A percentile compares a stretch with the other conserved stretches of the same genome.
Conservation (phyloP, 2,888 invertebrate genomes). For the Silvanus unidentatus region DNA sequence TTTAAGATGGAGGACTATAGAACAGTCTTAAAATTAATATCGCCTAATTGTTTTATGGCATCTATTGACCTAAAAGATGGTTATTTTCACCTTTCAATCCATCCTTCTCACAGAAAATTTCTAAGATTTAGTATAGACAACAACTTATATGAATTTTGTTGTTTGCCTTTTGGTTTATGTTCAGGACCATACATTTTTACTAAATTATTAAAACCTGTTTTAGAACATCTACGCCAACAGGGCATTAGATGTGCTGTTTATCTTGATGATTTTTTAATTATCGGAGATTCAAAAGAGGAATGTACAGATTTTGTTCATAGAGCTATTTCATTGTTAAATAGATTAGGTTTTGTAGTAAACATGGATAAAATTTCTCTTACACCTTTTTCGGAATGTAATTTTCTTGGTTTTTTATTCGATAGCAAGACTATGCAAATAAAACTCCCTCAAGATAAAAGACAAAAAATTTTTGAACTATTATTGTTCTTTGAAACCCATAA, state of each 20-base stretch:
- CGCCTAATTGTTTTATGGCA: slow-evolving; percentile 3
- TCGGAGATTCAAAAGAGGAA: slow-evolving; percentile 6
- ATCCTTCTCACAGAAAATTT: slow-evolving; percentile 6
- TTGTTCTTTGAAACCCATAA: not conserved
- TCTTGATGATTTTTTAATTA: slow-evolving; percentile 10
- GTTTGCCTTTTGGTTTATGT: slow-evolving; percentile 13
- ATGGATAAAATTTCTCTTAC: slow-evolving; percentile 16
- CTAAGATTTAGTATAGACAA: slow-evolving; percentile 11
- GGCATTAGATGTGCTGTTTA: slow-evolving; percentile 8
- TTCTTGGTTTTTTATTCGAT: slow-evolving; percentile 20
- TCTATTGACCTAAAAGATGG: slow-evolving; percentile 14
- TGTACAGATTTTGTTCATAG: slow-evolving; percentile 1
- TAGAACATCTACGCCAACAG: slow-evolving; percentile 4
- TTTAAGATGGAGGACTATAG: slow-evolving; percentile 25
- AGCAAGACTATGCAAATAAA: slow-evolving; percentile 4
- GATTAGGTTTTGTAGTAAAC: slow-evolving; percentile 21
- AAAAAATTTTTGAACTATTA: slow-evolving; percentile 2
- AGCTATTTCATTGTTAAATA: slow-evolving; percentile 2
- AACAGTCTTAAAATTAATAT: slow-evolving; percentile 18
- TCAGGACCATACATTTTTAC: slow-evolving; percentile 16
- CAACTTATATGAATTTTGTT: slow-evolving; percentile 14
- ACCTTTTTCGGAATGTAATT: slow-evolving; percentile 15
- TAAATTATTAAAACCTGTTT: slow-evolving; percentile 15
- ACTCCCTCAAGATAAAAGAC: slow-evolving; percentile 9
- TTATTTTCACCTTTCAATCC: slow-evolving; percentile 11